Evolutionary conservation across 2,888 invertebrate species (phyloP), one percentile per base, ranked within the genome.

Genomic region (Dryobotodes eremita): DNA sequence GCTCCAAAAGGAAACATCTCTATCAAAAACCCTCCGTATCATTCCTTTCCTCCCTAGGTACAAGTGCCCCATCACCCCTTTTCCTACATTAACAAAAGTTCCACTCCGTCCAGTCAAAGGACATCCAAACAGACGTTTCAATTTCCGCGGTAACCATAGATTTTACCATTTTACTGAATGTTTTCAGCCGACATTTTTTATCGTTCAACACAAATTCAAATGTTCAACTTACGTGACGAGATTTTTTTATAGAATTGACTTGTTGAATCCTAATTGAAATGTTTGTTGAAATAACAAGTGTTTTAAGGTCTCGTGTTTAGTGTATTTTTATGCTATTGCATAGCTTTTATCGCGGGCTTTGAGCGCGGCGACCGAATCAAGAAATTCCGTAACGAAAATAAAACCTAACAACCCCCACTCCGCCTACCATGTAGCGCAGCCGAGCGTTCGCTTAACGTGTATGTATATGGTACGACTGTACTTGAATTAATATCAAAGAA

Each of bases 101-200:
- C 13, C 50, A 26, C n/a, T 59, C 50, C 11, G 5, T 17, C 6
- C 23, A 65, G 11, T 55, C 57, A 73, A 75, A 55, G 31, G 70
- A 77, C 53, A 61, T 11, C 13, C 50, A 68, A 31, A n/a, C 57
- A 64, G 75, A 79, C 70, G 31, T 86, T 88, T 75, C 72, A 79
- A 79, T 82, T 86, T 85, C 79, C 77, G 73, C 65, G 61, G 86
- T 68, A 69, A 62, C 31, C 72, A 57, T 62, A 50, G 70, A 80
- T 62, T 82, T 78, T 26, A 26, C 59, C 23, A 62, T 71, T 77
- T 76, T 53, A 31, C 20, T 31, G 65, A 79, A 68, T 77, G 65
- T 76, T 86, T 79, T 55, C 59, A 48, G 7, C n/a, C 62, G 36
- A 61, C 48, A 71, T 72, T 82, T 87, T 79, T 88, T 71, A 20